These are phyloP conservation scores for Botia kubotai DNA, from an alignment of 2,797 vertebrate species.

Conservation along the genomic window DNA sequence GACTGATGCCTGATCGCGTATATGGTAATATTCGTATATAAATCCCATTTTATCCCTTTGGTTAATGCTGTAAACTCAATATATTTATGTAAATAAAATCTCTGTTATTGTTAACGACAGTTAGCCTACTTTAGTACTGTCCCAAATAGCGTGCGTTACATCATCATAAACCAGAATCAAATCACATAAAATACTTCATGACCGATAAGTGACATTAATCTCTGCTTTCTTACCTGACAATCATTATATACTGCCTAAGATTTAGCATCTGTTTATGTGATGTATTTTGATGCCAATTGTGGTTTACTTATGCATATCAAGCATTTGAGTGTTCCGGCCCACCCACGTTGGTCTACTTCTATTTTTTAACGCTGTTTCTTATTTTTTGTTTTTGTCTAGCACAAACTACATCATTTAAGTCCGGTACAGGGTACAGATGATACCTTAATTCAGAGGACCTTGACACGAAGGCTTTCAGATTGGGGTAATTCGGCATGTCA, in stretches of 20 bases:
- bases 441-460: background rate
- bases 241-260: no score
- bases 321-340: background rate
- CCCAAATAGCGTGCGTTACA: background rate
- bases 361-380: background rate
- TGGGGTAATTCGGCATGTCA: background rate
- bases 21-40: no score
- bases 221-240: background rate
- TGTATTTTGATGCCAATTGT: background rate
- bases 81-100: no score
- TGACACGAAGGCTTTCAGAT: background rate
- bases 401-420: constrained; percentile 9
- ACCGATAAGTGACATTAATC: background rate
- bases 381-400: background rate
- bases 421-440: background rate
- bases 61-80: background rate
- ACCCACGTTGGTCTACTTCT: no score
- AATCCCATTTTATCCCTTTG: background rate
- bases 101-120: no score
- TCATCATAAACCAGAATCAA: background rate
- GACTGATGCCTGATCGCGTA: no score
- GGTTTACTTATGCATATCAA: constrained; percentile 22
- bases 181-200: background rate
- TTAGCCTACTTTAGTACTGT: background rate
- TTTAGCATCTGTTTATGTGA: background rate